These are phyloP conservation scores for Aphis gossypii DNA, from an alignment of 1,140 invertebrate species.

Conservation along the genomic window DNA sequence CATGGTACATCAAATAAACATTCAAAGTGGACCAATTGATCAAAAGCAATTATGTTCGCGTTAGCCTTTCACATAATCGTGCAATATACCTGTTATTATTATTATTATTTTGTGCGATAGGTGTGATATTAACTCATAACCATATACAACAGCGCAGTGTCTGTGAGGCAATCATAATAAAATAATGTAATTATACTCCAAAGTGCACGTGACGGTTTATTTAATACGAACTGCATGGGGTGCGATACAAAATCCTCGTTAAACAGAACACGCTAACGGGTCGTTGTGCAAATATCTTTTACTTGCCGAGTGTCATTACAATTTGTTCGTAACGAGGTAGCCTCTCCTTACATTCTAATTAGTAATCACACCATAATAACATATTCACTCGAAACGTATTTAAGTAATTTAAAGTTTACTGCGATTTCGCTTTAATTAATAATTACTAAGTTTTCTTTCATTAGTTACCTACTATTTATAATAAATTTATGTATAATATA, in stretches of 20 bases:
- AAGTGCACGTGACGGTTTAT: neutral
- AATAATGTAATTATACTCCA: slow-evolving; percentile 12
- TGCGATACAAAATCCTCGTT: neutral
- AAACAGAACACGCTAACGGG: neutral
- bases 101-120: neutral
- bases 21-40: neutral
- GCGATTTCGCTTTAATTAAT: neutral
- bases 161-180: neutral
- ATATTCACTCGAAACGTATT: slow-evolving; percentile 15
- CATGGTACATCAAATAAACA: neutral
- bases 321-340: neutral
- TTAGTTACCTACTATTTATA: neutral
- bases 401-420: neutral
- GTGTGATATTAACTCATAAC: slow-evolving; percentile 13
- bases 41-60: neutral
- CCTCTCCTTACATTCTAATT: neutral
- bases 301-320: neutral
- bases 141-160: neutral
- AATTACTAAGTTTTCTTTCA: neutral
- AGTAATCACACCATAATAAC: neutral
- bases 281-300: neutral
- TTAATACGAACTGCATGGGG: neutral
- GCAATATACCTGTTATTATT: neutral
- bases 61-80: neutral
- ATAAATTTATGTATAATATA: neutral